phyloP scores from a whole-genome alignment of 1,140 invertebrate species.

The Calliopsis andreniformis region DNA sequence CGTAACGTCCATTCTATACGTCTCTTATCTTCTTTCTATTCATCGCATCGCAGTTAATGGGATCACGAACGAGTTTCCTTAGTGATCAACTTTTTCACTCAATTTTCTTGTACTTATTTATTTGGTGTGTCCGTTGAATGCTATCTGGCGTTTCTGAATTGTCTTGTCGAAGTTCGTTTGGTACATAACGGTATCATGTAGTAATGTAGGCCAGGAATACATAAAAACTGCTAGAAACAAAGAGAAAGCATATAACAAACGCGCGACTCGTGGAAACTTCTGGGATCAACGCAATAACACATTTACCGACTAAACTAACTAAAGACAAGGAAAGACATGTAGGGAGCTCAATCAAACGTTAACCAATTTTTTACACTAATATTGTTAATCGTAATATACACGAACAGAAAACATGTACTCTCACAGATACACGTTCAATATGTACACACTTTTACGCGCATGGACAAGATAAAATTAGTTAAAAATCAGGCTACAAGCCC shows the following conservation, averaged over 20 bases:
- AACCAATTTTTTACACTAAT: conserved; percentile 66
- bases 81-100: conserved; percentile 25
- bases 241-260: conserved; percentile 57
- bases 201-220: conserved; percentile 34
- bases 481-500: conserved; percentile 59
- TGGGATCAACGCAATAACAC: conserved; percentile 72
- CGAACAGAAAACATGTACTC: conserved; percentile 50
- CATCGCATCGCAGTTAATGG: neutral
- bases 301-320: conserved; percentile 60
- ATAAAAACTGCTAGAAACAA: conserved; percentile 38
- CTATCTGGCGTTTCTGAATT: too few relatives aligned
- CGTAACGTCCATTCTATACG: too few relatives aligned
- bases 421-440: conserved; percentile 43
- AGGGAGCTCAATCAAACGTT: conserved; percentile 77
- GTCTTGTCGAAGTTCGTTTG: conserved; percentile 10
- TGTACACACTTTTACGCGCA: conserved; percentile 51
- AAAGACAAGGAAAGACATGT: conserved; percentile 54
- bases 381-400: conserved; percentile 49
- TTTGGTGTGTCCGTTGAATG: conserved; percentile 20
- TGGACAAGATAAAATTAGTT: conserved; percentile 46
- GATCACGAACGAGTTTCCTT: neutral
- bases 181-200: conserved; percentile 30
- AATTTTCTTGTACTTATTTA: conserved; percentile 19
- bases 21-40: neutral
- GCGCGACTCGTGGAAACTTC: conserved; percentile 73